Evolutionary conservation across 2,113 vertebrate species (phyloP), one percentile per base, ranked within the genome.

Genomic region (Triplophysa rosa): DNA sequence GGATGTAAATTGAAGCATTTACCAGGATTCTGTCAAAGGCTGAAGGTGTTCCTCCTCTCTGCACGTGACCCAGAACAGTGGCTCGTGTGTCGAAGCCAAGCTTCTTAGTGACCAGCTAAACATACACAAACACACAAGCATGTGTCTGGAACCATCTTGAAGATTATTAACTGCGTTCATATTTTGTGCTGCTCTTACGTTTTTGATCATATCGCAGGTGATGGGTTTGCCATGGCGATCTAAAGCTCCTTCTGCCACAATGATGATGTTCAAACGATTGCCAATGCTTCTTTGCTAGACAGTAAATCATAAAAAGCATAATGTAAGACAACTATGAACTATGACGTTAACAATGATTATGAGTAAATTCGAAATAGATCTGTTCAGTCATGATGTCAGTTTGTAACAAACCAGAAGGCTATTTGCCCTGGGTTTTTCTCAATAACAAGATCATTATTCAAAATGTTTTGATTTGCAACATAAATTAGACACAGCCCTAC

Each of bases 1-100:
- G 19, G 17, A n/a, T 24, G 14, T 13, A 0, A 78, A 23, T 24
- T 37, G 2, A 16, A 79, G 19, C 33, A 37, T 29, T 78, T 88
- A 98, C 97, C 92, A 99, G 90, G 87, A 98, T 92, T 71, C 97
- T 94, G 90, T 98, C 96, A 0, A 98, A 99, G 84, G 96, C 97
- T 0, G 97, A 98, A 0, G 97, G 97, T 0, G 96, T 98, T 79
- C 97, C 97, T 0, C 97, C 97, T 10, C 97, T 93, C 89, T 99
- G 97, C 2, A 99, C 97, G 0, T 99, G 97, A 58, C 97, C 97
- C 54, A 99, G 89, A 77, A 97, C 89, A n/a, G 97, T 99, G 87
- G 95, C 93, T 0, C 97, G 93, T 8, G 97, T 99, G 82, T 99
- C 97, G 11, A 96, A 98, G 12, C 95, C 95, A 69, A 99, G 89